These are phyloP conservation scores for Cylindroiulus punctatus DNA, from an alignment of 2,888 invertebrate species.

Conservation along the genomic window DNA sequence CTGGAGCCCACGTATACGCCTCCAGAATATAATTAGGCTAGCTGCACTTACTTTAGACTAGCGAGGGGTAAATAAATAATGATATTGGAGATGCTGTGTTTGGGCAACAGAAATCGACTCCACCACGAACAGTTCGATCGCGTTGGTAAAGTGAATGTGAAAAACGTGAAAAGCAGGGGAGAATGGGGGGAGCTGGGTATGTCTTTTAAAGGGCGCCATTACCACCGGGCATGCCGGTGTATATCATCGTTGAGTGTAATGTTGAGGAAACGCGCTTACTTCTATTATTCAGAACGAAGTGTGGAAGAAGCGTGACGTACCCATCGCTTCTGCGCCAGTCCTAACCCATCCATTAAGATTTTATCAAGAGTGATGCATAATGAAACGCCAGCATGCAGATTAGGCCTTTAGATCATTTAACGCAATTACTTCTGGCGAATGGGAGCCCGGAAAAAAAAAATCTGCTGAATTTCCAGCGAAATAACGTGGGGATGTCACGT, in stretches of 20 bases:
- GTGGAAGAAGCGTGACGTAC: conserved; percentile 12
- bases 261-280: conserved; percentile 30
- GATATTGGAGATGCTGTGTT: conserved; percentile 9
- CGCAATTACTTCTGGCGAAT: not conserved
- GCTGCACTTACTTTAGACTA: not conserved
- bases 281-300: conserved; percentile 40
- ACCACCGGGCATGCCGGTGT: conserved; percentile 37
- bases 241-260: conserved; percentile 47
- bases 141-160: not conserved
- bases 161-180: not conserved
- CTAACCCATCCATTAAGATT: conserved; percentile 36
- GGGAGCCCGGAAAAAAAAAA: not conserved
- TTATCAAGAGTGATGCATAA: conserved; percentile 45
- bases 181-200: not conserved
- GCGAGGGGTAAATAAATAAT: not conserved
- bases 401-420: conserved; percentile 44
- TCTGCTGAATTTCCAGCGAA: conserved; percentile 8
- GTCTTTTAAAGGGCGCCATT: conserved; percentile 13
- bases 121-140: conserved; percentile 30
- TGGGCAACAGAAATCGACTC: conserved; percentile 16
- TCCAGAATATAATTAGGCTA: not conserved
- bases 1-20: not conserved
- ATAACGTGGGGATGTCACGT: not conserved
- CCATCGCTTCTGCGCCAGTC: not conserved
- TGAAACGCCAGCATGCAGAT: conserved; percentile 47